These are phyloP conservation scores for Monochamus alternatus DNA, from an alignment of 2,888 invertebrate genomes.

Conservation along the genomic window DNA sequence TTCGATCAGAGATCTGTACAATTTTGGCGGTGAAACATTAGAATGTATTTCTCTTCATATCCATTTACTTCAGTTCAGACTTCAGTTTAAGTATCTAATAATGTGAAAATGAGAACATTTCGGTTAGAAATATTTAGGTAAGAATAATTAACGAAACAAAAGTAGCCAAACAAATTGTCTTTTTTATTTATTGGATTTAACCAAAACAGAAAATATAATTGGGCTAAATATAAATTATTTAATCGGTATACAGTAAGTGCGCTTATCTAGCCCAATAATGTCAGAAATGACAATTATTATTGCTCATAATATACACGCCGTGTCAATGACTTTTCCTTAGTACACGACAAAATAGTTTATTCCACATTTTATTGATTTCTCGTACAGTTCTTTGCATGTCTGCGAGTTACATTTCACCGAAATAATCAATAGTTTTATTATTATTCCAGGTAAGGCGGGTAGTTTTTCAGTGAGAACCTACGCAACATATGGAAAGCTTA, in stretches of 20 bases:
- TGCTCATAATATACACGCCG: conserved; percentile 1
- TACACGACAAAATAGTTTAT: conserved; percentile 37
- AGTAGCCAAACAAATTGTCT: not conserved
- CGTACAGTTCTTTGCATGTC: conserved; percentile 56
- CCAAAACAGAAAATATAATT: conserved; percentile 3
- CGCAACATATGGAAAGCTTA: conserved; percentile 20
- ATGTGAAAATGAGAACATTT: too few species aligned
- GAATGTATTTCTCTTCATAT: too few species aligned
- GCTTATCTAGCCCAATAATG: conserved; percentile 20
- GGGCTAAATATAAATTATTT: conserved; percentile 15
- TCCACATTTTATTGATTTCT: conserved; percentile 48
- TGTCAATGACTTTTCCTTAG: conserved; percentile 50
- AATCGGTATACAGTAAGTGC: not conserved
- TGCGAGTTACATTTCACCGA: conserved; percentile 58
- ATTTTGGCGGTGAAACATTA: too few species aligned
- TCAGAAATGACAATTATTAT: conserved; percentile 28
- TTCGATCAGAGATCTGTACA: too few species aligned
- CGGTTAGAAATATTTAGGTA: too few species aligned
- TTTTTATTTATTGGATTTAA: conserved; percentile 5
- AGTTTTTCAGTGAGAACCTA: conserved; percentile 28
- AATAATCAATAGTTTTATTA: conserved; percentile 65
- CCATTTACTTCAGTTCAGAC: too few species aligned
- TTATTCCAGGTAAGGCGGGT: conserved; percentile 43
- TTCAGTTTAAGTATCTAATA: too few species aligned
- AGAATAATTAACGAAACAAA: too few species aligned